Evolutionary conservation across 2,888 invertebrate species (phyloP).

Genomic region (Metellina segmentata): DNA sequence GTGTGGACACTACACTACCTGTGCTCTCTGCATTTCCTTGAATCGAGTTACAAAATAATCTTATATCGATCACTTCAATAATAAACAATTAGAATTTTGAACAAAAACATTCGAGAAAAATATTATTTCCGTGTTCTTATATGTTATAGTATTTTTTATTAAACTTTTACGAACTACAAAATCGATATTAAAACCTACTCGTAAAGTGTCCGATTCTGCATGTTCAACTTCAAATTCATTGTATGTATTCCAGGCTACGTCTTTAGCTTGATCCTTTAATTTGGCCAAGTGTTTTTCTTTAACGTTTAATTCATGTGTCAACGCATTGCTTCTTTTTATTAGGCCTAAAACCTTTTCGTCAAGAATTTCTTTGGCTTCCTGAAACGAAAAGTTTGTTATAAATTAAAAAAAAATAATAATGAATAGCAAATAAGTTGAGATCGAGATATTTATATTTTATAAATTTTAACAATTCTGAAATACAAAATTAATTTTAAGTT

Average conservation of each 20-base stretch:
- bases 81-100: too few relatives aligned
- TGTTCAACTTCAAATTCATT: constrained; percentile 51
- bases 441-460: not conserved
- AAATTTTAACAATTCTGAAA: not conserved
- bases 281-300: constrained; percentile 40
- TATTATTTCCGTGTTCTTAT: too few relatives aligned
- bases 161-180: not conserved
- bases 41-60: too few relatives aligned
- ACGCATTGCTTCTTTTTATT: constrained; percentile 63
- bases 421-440: not conserved
- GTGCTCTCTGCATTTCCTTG: too few relatives aligned
- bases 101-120: too few relatives aligned
- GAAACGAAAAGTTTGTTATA: not conserved
- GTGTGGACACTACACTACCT: too few relatives aligned
- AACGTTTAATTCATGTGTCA: constrained; percentile 36
- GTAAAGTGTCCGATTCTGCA: constrained; percentile 46
- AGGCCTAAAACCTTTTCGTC: constrained; percentile 56
- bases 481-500: not conserved
- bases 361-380: constrained; percentile 61
- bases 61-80: too few relatives aligned
- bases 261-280: constrained; percentile 29
- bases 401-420: not conserved
- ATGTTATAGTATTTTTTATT: not conserved
- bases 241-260: constrained; percentile 30
- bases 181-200: constrained; percentile 1